Conservation (phyloP, 2,113 vertebrate species). For the Noturus placidus region DNA sequence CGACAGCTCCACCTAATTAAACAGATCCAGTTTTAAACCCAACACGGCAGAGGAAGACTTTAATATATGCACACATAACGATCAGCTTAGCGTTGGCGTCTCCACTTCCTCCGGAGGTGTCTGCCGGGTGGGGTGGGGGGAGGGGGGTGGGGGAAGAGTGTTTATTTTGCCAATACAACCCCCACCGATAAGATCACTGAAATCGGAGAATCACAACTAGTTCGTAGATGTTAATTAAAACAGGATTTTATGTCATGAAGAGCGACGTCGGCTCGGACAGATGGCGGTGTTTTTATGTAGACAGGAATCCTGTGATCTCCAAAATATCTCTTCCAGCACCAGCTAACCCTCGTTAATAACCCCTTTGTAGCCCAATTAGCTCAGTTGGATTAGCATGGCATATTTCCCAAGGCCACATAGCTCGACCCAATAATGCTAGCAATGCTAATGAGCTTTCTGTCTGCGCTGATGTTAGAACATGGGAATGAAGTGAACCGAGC, state of each 20-base stretch:
- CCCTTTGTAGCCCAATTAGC: background rate
- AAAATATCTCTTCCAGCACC: background rate
- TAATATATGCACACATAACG: no score
- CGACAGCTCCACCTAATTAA: no score
- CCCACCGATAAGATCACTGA: background rate
- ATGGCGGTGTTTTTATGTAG: background rate
- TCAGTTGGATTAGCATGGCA: background rate
- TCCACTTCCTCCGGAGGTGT: constrained; percentile 17
- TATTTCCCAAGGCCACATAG: constrained; percentile 33
- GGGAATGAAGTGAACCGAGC: no score
- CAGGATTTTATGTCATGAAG: background rate
- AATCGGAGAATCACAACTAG: background rate
- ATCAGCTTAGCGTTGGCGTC: constrained; percentile 35
- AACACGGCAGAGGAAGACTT: no score
- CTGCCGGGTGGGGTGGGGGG: background rate
- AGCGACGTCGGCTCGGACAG: background rate
- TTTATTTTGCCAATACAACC: background rate
- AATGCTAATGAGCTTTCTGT: constrained; percentile 32
- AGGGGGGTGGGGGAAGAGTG: background rate
- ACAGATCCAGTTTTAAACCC: no score
- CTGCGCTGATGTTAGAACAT: no score
- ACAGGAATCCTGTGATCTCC: background rate
- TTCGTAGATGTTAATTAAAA: background rate
- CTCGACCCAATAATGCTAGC: constrained; percentile 26
- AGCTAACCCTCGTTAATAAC: background rate